phyloP scores from a whole-genome alignment of 1,140 invertebrate species.

The Oryctes rhinoceros region DNA sequence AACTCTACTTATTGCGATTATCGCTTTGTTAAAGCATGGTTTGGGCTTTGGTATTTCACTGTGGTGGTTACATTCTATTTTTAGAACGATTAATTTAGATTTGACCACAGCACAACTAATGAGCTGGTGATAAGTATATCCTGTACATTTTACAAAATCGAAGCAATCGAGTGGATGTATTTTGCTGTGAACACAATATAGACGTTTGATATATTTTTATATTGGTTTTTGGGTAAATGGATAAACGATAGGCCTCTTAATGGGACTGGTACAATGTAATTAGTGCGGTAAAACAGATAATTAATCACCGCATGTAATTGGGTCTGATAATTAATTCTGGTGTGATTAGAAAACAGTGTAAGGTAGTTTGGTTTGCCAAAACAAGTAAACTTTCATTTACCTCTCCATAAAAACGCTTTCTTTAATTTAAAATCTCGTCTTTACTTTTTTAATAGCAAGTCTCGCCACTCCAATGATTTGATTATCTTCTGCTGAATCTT shows the following conservation, averaged over 20 bases:
- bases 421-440: no score
- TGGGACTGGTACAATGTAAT: no score
- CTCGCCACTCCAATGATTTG: no score
- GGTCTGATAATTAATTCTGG: no score
- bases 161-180: neutral
- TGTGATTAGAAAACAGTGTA: no score
- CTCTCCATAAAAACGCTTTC: no score
- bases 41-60: conserved; percentile 11
- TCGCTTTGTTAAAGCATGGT: neutral
- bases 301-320: no score
- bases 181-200: neutral
- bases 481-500: no score
- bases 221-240: neutral
- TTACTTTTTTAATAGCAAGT: no score
- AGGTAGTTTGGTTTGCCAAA: no score
- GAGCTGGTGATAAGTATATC: conserved; percentile 30
- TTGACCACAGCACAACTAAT: conserved; percentile 31
- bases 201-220: neutral
- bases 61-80: conserved; percentile 24
- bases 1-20: neutral
- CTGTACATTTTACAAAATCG: neutral
- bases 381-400: no score
- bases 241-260: neutral
- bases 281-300: no score
- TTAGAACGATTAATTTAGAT: conserved; percentile 30